Conservation (phyloP, 2,113 vertebrate genomes). For the Narcine bancroftii region DNA sequence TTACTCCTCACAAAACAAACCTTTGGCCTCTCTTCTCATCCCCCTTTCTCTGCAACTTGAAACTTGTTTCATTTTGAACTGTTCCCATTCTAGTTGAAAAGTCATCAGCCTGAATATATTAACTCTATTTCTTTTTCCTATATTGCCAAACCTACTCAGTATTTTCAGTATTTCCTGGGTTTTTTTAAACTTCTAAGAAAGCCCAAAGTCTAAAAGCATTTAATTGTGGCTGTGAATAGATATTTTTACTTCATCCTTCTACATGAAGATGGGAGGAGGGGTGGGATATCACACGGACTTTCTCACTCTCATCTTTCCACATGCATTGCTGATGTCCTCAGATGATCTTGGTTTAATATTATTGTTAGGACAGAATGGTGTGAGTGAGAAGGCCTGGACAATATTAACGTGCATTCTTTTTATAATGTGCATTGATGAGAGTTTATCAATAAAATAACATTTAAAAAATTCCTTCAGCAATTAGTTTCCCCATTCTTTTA, state of each 20-base stretch:
- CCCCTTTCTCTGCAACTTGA: too few species aligned
- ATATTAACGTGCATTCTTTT: neutral
- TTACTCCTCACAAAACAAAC: too few species aligned
- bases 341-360: neutral
- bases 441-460: neutral
- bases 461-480: neutral
- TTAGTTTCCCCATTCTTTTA: neutral
- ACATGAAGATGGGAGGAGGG: neutral
- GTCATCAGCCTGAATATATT: too few species aligned
- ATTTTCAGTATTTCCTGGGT: too few species aligned
- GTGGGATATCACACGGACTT: neutral
- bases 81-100: too few species aligned
- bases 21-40: too few species aligned
- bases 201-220: neutral
- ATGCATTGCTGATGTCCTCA: neutral
- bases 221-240: neutral
- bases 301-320: neutral
- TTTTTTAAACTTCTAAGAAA: neutral
- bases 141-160: too few species aligned
- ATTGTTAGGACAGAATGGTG: neutral
- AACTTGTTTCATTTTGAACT: too few species aligned
- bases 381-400: neutral
- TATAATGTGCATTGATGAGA: neutral
- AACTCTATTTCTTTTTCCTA: too few species aligned
- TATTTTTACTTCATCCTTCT: neutral